Evolutionary conservation across 2,888 invertebrate species (phyloP).

Genomic region (Pyrrhia umbra): DNA sequence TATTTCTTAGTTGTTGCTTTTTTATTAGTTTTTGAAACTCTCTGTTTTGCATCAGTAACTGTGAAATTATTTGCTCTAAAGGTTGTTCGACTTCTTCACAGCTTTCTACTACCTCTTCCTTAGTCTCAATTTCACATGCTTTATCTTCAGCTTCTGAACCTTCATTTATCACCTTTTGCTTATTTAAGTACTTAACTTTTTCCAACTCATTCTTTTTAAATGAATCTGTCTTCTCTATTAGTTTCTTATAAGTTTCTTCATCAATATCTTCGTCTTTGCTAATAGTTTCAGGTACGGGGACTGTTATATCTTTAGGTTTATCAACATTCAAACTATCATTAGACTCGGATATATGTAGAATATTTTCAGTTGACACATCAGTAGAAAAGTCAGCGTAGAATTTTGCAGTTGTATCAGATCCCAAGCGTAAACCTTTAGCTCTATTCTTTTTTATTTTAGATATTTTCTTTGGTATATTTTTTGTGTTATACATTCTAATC

Average conservation of each 20-base stretch:
- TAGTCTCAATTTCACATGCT: slow-evolving; percentile 66
- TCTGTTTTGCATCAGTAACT: slow-evolving; percentile 94
- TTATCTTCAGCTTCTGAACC: slow-evolving; percentile 83
- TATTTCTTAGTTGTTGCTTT: slow-evolving; percentile 92
- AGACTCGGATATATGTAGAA: slow-evolving; percentile 92
- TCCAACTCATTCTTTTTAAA: slow-evolving; percentile 89
- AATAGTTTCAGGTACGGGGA: slow-evolving; percentile 71
- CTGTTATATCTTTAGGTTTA: slow-evolving; percentile 71
- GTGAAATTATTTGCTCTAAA: slow-evolving; percentile 94
- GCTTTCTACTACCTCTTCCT: slow-evolving; percentile 72
- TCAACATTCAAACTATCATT: slow-evolving; percentile 90
- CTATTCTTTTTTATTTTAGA: slow-evolving; percentile 93
- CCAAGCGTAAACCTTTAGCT: slow-evolving; percentile 87
- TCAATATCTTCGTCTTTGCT: slow-evolving; percentile 87
- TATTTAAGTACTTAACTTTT: slow-evolving; percentile 86
- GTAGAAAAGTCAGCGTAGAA: slow-evolving; percentile 92
- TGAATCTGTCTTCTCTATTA: slow-evolving; percentile 89
- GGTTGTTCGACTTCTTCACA: slow-evolving; percentile 89
- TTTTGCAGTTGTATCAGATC: slow-evolving; percentile 90
- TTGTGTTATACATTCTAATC: slow-evolving; percentile 91
- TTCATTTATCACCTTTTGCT: slow-evolving; percentile 87
- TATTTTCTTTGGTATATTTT: slow-evolving; percentile 93
- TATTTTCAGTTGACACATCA: slow-evolving; percentile 91
- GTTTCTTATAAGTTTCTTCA: slow-evolving; percentile 85
- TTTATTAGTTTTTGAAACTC: slow-evolving; percentile 95